Evolutionary conservation across 35 echinoderm and acorn worm genomes (phyloP), one percentile per base, ranked within the genome.

Genomic region (Ptychodera flava): DNA sequence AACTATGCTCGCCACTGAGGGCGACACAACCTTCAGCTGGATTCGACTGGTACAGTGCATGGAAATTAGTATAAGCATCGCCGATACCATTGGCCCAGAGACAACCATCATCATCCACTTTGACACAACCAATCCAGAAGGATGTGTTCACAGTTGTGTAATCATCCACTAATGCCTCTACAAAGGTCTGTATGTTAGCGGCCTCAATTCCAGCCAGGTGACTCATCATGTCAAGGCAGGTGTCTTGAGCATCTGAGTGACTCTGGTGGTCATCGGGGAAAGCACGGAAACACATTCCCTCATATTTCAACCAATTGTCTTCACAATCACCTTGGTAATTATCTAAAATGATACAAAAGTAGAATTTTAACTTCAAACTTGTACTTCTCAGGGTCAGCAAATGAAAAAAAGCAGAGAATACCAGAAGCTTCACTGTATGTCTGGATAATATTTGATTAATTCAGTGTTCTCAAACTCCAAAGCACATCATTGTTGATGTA

Each of bases 41-140:
- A 33, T 80, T 89, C 0, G 93, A 95, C 78, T 91, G 86, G 31
- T 91, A 95, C 34, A 30, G 33, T 1, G 90, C n/a, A 64, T 89
- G 91, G 64, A 83, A 95, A 31, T 90, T 85, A 35, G 93, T 92
- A 80, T 82, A 95, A n/a, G 84, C 77, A 77, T 92, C 86, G 0
- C 90, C 87, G 34, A 90, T 95, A 38, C 93, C 93, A 78, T 95
- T 90, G 37, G 84, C 84, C 93, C 93, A 92, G 15, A 87, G 79
- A 37, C 93, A 95, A 33, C 90, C 92, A 87, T 95, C 91, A 80
- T 92, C 90, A 29, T 92, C 80, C 12, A 90, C 92, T 33, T 90
- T 87, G 0, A 92, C 93, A 52, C 93, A 92, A 29, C 93, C 90
- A 78, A 95, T 86, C 93, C 93, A 95, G 84, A 92, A 92, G 33